Conservation (phyloP, 35 echinoderm and acorn worm species). For the Patiria miniata region DNA sequence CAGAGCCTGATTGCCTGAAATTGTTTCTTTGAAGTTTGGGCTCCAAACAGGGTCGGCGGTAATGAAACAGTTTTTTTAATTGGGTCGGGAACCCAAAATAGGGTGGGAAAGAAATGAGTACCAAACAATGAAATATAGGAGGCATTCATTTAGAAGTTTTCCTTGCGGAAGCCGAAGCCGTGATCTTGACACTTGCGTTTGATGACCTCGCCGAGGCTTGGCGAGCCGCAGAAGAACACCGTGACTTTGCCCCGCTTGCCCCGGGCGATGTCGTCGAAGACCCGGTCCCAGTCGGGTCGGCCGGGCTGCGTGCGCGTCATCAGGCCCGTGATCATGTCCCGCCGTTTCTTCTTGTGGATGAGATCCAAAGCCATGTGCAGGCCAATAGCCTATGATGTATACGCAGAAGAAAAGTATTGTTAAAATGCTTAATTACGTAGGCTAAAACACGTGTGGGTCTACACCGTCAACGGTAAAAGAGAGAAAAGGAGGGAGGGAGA, state of each 20-base stretch:
- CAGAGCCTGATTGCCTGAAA: too few relatives aligned
- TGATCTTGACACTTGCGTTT: conserved; percentile 69
- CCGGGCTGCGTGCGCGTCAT: conserved; percentile 91
- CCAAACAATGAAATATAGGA: too few relatives aligned
- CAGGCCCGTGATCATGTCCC: conserved; percentile 90
- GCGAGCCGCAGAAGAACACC: conserved; percentile 92
- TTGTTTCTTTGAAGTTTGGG: too few relatives aligned
- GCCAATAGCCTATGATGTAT: conserved; percentile 51
- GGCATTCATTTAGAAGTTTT: conserved; percentile 82
- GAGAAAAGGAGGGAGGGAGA: too few relatives aligned
- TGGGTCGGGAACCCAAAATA: too few relatives aligned
- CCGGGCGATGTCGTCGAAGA: conserved; percentile 61
- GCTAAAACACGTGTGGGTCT: too few relatives aligned
- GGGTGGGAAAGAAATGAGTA: too few relatives aligned
- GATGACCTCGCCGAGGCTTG: conserved; percentile 69
- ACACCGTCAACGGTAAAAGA: too few relatives aligned
- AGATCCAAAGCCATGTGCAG: conserved; percentile 90
- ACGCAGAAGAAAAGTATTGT: not conserved
- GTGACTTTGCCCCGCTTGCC: conserved; percentile 75
- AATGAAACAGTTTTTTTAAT: too few relatives aligned
- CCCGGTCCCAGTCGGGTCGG: conserved; percentile 90
- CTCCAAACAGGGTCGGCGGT: too few relatives aligned
- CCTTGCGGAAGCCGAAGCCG: conserved; percentile 88
- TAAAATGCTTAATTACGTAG: too few relatives aligned
- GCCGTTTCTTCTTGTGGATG: conserved; percentile 80